Evolutionary conservation across 1,140 invertebrate species (phyloP).

Genomic region (Plutomurus gul): DNA sequence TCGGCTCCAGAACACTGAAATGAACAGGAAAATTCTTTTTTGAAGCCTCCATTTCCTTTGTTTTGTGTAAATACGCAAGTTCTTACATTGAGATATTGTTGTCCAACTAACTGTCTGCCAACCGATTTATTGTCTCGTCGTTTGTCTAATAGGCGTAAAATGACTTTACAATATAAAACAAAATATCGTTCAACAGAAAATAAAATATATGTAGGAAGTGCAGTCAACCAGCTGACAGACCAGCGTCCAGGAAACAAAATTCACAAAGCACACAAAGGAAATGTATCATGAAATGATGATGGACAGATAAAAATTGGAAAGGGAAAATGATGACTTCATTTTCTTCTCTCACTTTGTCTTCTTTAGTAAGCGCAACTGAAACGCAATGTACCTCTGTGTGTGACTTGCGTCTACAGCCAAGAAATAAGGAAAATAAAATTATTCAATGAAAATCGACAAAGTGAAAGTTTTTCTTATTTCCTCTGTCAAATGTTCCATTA

Average conservation of each 20-base stretch:
- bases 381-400: neutral
- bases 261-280: neutral
- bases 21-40: neutral
- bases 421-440: no score
- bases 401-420: neutral
- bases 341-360: neutral
- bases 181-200: no score
- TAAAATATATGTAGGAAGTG: neutral
- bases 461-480: no score
- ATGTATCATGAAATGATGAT: neutral
- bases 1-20: conserved; percentile 50
- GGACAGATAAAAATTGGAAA: neutral
- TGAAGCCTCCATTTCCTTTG: neutral
- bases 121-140: neutral
- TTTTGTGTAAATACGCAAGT: no score
- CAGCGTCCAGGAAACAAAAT: no score
- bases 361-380: no score
- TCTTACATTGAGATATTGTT: neutral
- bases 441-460: no score
- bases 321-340: neutral
- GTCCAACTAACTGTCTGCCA: no score
- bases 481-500: no score
- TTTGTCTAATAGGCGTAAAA: neutral
- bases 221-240: no score
- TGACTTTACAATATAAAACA: neutral